Evolutionary conservation across 2,797 vertebrate genomes (phyloP).

Genomic region (Sebastes oblongus): DNA sequence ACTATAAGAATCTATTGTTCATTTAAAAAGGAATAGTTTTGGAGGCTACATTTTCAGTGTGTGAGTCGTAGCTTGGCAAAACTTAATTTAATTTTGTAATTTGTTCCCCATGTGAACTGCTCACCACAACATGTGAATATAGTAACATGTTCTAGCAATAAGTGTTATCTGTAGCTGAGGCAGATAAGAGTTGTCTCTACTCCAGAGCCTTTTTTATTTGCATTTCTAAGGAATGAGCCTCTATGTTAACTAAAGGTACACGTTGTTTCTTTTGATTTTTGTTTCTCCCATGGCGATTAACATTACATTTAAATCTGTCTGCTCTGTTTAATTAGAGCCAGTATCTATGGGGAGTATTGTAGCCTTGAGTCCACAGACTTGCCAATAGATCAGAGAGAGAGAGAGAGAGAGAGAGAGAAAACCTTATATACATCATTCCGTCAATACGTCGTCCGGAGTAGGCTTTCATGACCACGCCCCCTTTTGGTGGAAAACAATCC

Average conservation of each 20-base stretch:
- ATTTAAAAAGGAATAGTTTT: background rate
- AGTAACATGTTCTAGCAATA: background rate
- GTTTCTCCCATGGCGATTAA: background rate
- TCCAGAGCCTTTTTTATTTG: background rate
- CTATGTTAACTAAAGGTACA: background rate
- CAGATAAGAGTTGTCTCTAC: background rate
- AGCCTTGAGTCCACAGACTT: constrained; percentile 15
- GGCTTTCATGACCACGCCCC: no score
- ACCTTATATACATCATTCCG: no score
- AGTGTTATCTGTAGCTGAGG: background rate
- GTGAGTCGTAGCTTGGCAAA: background rate
- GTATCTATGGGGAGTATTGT: constrained; percentile 26
- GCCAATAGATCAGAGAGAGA: constrained; percentile 24
- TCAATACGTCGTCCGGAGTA: no score
- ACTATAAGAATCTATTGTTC: background rate
- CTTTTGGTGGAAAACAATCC: no score
- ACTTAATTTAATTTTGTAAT: background rate
- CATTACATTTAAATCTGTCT: constrained; percentile 47
- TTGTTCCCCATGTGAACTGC: background rate
- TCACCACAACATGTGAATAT: background rate
- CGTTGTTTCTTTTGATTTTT: background rate
- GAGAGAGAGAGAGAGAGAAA: background rate
- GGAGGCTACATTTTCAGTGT: background rate
- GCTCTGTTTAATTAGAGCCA: constrained; percentile 56
- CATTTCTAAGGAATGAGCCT: background rate